phyloP scores from a whole-genome alignment of 2,888 invertebrate genomes.

The Pachliopta kotzebuea region DNA sequence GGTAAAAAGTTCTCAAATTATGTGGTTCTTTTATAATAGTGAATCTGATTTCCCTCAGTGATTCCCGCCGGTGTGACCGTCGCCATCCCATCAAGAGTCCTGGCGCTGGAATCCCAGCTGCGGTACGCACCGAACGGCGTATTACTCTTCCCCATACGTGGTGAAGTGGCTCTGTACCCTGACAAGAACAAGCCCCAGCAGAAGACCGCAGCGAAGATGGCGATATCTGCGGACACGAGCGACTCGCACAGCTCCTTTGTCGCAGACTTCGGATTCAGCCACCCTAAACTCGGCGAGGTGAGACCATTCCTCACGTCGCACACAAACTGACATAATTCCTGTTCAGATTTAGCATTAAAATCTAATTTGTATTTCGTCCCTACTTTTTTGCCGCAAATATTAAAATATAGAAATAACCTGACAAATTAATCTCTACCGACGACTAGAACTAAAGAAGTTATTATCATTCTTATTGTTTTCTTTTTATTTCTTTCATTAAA shows the following conservation, averaged over 20 bases:
- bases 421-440: too few species aligned
- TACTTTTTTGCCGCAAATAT: too few species aligned
- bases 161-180: slow-evolving; percentile 83
- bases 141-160: slow-evolving; percentile 81
- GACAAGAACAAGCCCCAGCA: slow-evolving; percentile 87
- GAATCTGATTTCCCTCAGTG: background rate
- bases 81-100: slow-evolving; percentile 84
- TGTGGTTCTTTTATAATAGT: too few species aligned
- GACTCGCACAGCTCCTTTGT: slow-evolving; percentile 72
- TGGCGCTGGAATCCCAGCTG: slow-evolving; percentile 82
- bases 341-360: too few species aligned
- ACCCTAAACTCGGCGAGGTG: slow-evolving; percentile 84
- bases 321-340: too few species aligned
- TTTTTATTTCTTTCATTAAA: too few species aligned
- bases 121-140: slow-evolving; percentile 63
- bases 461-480: too few species aligned
- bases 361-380: too few species aligned
- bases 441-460: too few species aligned
- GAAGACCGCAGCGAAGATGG: slow-evolving; percentile 81
- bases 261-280: slow-evolving; percentile 82
- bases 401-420: too few species aligned
- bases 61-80: slow-evolving; percentile 73
- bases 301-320: slow-evolving; percentile 5
- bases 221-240: slow-evolving; percentile 72
- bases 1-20: too few species aligned